Base-by-base conservation (phyloP, 2,797 vertebrate species). In the Sebastes kiyomatsui region DNA sequence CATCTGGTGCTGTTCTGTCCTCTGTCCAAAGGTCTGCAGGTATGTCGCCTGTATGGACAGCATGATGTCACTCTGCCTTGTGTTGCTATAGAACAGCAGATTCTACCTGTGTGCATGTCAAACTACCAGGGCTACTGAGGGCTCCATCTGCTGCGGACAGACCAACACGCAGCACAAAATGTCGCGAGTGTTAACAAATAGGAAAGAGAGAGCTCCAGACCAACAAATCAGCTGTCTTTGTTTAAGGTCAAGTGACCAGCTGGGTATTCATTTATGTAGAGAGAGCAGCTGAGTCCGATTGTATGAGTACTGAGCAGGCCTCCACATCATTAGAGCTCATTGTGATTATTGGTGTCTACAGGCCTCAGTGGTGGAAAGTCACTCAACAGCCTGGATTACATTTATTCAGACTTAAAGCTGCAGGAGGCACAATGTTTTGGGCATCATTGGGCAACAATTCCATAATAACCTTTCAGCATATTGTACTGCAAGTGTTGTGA, bases 1-100 rank as follows among this genome's bases (percentile, higher is more conserved):
- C 97, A 97, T 90, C 81, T 97, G 95, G 96, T 97, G 93, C 96
- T 98, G 23, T 96, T 98, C 93, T 98, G 97, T 89, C 97, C 97
- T 33, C 86, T 97, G 73, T 96, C 97, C 69, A 97, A 97, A 90
- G 97, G 97, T 65, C 92, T 97, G 92, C 97, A 98, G 97, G 98
- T 99, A 95, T 9, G 46, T 49, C 18, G 18, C 16, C 46, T 49
- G 86, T 33, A 42, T 2, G 59, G 10, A 6, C 27, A 7, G 27
- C 55, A 32, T 22, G 23, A 42, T 75, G 77, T 7, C 56, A 5
- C 33, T 33, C 22, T 62, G 28, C 13, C 10, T 42, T 54, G 12
- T 62, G 55, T 68, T 42, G n/a, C 30, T 6, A 25, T 20, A 13
- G 33, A 35, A 59, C 42, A 3, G 32, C 46, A 13, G 18, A 27